Percentiles rank a stretch among this genome's conserved stretches.
Conservation (phyloP, 2,113 vertebrate genomes). For the Petroica traversi region DNA sequence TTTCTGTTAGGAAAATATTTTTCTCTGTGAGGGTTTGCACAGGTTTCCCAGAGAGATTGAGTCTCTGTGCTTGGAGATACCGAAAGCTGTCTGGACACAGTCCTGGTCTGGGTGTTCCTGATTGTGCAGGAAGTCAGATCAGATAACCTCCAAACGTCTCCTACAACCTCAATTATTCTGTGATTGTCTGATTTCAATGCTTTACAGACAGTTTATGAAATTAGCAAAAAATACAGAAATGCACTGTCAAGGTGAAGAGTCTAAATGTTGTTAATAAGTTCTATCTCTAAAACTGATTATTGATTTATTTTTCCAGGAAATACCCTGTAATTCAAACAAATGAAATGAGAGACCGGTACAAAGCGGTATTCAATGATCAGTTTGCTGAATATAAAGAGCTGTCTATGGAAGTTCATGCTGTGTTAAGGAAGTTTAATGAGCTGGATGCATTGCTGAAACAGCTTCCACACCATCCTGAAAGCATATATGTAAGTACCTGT, state of each 20-base stretch:
- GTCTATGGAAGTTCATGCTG: constrained; percentile 84
- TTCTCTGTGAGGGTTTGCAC: neutral
- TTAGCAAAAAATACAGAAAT: neutral
- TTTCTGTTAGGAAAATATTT: neutral
- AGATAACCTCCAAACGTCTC: rapidly evolving
- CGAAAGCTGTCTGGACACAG: neutral
- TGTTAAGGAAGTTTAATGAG: constrained; percentile 84
- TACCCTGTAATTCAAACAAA: constrained; percentile 86
- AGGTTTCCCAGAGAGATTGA: neutral
- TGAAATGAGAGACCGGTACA: constrained; percentile 89
- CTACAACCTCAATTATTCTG: neutral
- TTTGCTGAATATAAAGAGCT: constrained; percentile 95
- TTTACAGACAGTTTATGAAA: neutral
- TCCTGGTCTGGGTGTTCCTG: neutral
- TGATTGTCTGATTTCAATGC: neutral
- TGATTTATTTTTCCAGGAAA: constrained; percentile 74
- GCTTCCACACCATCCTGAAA: constrained; percentile 77
- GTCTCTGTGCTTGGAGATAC: neutral
- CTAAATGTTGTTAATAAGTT: neutral
- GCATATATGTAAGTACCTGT: constrained; percentile 76
- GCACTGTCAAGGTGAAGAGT: neutral
- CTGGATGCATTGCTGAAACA: constrained; percentile 85
- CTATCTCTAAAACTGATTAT: neutral
- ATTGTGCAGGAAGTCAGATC: neutral
- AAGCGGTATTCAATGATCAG: constrained; percentile 95